Evolutionary conservation across 2,797 vertebrate genomes (phyloP), one percentile per base, ranked within the genome.

Genomic region (Syndactyla subalaris): DNA sequence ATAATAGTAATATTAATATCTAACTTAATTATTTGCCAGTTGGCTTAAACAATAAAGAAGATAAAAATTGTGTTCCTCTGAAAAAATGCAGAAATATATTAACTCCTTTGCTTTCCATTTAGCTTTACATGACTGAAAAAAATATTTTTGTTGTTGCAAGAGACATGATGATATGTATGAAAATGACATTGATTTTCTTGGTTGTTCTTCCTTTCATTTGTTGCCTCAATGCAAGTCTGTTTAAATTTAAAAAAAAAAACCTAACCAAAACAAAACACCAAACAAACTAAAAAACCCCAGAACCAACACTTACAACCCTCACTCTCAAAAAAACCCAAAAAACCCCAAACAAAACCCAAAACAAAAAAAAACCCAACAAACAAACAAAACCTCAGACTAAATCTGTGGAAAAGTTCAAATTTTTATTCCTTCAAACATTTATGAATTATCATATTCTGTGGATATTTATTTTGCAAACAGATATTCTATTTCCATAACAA

Each of bases 21-120:
- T 57, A 32, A 48, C 38, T 86, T 39, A 87, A 89, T 66, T 78
- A 61, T 92, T 88, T 96, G 57, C 95, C 59, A 59, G 57, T 92
- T 93, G 59, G 72, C 82, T 96, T 92, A 93, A 96, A 96, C 67
- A 96, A 63, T 94, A 82, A 85, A 72, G 72, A 96, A 95, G 79
- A 84, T 80, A 84, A 58, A 97, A 96, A 81, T 94, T 93, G 54
- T n/a, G 18, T 94, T 97, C 79, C 55, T 76, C 78, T 95, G 93
- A 93, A 96, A 96, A 96, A 96, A 95, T 52, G 23, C 78, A 92
- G 63, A 88, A 96, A 90, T 88, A 85, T 22, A 80, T 45, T 55
- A 91, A 93, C 79, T 95, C 16, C 8, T 92, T 97, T 95, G 83
- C 88, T 84, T 88, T 67, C 58, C 36, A 68, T 68, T 87, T 85